Percentiles rank a stretch among this genome's conserved stretches.
Evolutionary conservation across 2,797 vertebrate species (phyloP).

Genomic region (Gymnodraco acuticeps): DNA sequence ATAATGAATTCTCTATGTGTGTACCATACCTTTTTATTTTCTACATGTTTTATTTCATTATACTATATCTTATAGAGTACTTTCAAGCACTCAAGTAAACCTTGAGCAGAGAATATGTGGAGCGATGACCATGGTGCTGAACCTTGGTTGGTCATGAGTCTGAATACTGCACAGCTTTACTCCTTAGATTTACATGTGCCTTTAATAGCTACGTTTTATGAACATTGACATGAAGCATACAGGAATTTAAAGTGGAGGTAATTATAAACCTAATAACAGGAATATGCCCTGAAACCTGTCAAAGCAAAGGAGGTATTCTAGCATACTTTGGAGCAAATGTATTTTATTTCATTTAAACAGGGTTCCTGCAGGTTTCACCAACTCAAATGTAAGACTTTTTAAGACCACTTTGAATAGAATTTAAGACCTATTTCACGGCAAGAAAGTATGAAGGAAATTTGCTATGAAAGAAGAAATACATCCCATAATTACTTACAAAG

Average conservation of each 20-base stretch:
- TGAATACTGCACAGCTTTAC: constrained; percentile 5
- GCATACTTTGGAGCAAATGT: neutral
- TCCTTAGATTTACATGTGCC: constrained; percentile 10
- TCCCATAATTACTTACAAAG: too few relatives aligned
- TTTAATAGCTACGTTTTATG: constrained; percentile 13
- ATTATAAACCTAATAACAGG: constrained; percentile 30
- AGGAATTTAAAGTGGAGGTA: constrained; percentile 3
- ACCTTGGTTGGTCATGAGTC: constrained; percentile 1
- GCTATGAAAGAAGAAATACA: too few relatives aligned
- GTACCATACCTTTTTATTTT: neutral
- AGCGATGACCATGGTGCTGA: constrained; percentile 61
- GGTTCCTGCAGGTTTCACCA: too few relatives aligned
- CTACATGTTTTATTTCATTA: too few relatives aligned
- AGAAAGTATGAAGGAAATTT: too few relatives aligned
- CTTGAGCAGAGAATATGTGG: neutral
- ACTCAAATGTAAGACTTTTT: too few relatives aligned
- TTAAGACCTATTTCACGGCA: too few relatives aligned
- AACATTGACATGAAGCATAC: constrained; percentile 25
- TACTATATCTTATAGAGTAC: neutral
- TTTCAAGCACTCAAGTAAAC: neutral
- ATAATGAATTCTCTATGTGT: too few relatives aligned
- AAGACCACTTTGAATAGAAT: too few relatives aligned
- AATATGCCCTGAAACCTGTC: neutral
- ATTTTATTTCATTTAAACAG: neutral
- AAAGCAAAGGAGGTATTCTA: constrained; percentile 5